These are phyloP conservation scores for Ridgeia piscesae DNA, from an alignment of 1,140 invertebrate genomes.

Conservation along the genomic window DNA sequence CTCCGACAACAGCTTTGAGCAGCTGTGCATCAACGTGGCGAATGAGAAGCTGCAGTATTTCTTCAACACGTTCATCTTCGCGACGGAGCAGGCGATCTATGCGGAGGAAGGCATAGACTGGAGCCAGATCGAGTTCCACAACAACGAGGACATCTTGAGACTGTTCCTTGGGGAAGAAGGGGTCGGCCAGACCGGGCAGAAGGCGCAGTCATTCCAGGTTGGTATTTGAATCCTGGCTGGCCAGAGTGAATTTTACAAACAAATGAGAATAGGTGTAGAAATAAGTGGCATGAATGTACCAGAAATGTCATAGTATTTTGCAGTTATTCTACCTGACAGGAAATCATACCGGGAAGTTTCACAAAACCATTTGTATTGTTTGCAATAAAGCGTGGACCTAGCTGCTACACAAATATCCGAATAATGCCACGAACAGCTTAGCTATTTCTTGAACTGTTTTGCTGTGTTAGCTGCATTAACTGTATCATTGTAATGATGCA, in stretches of 20 bases:
- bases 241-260: not conserved
- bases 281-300: not conserved
- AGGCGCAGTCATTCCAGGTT: not conserved
- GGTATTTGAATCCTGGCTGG: not conserved
- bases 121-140: constrained; percentile 73
- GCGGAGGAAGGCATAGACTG: constrained; percentile 76
- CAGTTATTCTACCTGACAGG: not conserved
- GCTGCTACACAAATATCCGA: not conserved
- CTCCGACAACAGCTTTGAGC: constrained; percentile 79
- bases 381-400: not conserved
- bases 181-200: not conserved
- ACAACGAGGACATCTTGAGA: constrained; percentile 73
- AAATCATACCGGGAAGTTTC: not conserved
- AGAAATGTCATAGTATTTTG: not conserved
- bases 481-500: not conserved
- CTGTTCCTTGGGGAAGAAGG: constrained; percentile 27
- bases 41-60: constrained; percentile 85
- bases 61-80: constrained; percentile 93
- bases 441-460: not conserved
- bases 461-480: not conserved
- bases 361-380: not conserved
- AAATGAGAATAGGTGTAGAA: too few relatives aligned
- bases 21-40: constrained; percentile 96
- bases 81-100: constrained; percentile 69
- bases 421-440: not conserved